Conservation (phyloP, 2,113 vertebrate genomes). For the Carollia perspicillata region DNA sequence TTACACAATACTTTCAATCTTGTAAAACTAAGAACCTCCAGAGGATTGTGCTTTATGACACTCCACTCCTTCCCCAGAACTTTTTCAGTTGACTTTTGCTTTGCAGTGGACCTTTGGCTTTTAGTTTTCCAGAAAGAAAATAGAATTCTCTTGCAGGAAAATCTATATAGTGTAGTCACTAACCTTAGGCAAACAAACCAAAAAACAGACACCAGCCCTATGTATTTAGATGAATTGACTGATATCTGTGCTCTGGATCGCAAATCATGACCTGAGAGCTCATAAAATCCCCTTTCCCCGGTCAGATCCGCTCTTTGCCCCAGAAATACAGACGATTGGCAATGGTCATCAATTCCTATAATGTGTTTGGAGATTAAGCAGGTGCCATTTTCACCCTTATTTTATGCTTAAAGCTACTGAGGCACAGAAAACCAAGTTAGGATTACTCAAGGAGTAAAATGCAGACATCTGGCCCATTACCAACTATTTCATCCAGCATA, state of each 20-base stretch:
- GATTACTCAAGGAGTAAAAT: neutral
- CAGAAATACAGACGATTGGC: neutral
- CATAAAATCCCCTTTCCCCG: neutral
- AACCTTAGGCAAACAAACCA: neutral
- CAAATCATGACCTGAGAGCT: neutral
- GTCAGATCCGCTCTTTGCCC: neutral
- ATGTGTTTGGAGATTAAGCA: neutral
- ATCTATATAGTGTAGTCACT: neutral
- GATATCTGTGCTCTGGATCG: neutral
- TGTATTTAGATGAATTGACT: neutral
- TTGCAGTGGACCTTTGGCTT: neutral
- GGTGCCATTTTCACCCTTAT: neutral
- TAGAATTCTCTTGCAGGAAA: neutral
- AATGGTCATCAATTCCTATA: neutral
- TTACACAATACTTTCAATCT: slow-evolving; percentile 13
- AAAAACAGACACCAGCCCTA: neutral
- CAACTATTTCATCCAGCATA: neutral
- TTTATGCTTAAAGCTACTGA: neutral
- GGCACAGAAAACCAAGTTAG: neutral
- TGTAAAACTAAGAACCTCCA: neutral
- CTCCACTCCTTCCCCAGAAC: neutral
- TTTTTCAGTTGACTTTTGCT: neutral
- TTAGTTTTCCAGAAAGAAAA: neutral
- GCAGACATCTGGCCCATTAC: neutral
- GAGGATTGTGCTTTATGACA: neutral